Evolutionary conservation across 2,888 invertebrate genomes (phyloP).

Genomic region (Helicoverpa assulta): DNA sequence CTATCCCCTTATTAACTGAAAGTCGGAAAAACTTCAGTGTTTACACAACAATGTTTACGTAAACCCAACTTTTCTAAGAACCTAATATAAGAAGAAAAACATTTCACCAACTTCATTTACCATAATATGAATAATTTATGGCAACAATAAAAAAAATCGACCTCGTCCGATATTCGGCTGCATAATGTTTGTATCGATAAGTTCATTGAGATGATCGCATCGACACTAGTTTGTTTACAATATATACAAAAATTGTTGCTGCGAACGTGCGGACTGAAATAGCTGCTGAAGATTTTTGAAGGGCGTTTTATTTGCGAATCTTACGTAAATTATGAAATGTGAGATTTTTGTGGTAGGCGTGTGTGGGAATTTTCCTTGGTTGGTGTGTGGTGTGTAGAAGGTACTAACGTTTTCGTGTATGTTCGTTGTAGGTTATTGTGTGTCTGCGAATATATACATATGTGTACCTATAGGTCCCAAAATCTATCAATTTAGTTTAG

Average conservation of each 20-base stretch:
- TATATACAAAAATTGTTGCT: constrained; percentile 40
- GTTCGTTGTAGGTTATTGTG: not conserved
- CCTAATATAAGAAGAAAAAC: not conserved
- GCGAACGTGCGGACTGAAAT: constrained; percentile 45
- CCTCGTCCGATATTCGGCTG: constrained; percentile 35
- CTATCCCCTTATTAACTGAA: not conserved
- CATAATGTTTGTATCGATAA: constrained; percentile 39
- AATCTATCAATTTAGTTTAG: not conserved
- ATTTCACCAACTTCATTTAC: constrained; percentile 7
- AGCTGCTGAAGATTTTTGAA: constrained; percentile 55
- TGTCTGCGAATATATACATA: not conserved
- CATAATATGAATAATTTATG: constrained; percentile 25
- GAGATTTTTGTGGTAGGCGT: constrained; percentile 12
- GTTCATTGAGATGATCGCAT: constrained; percentile 39
- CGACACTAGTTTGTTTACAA: constrained; percentile 56
- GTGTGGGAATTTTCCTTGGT: not conserved
- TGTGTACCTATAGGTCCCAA: not conserved
- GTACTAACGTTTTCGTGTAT: not conserved
- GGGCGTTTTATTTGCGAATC: constrained; percentile 46
- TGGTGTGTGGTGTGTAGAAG: not conserved
- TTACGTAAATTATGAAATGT: constrained; percentile 39
- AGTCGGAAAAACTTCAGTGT: not conserved
- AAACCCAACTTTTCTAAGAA: constrained; percentile 5
- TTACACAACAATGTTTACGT: not conserved
- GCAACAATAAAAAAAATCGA: constrained; percentile 14